phyloP scores from a whole-genome alignment of 2,888 invertebrate species.

The Lithophane leautieri region DNA sequence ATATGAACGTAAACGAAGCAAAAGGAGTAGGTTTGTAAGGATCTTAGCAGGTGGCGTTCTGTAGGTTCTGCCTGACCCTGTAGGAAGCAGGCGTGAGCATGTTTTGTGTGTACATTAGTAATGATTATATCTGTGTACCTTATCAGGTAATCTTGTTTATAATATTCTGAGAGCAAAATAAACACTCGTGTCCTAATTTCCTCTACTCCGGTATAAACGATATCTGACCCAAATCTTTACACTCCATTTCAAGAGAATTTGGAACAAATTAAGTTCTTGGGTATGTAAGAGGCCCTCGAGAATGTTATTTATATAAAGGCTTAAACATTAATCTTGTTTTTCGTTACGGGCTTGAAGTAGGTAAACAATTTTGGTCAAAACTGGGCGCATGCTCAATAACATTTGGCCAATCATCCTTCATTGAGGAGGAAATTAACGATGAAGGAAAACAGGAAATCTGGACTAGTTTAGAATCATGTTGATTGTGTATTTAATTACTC shows the following conservation, averaged over 20 bases:
- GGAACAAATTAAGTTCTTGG: slow-evolving; percentile 18
- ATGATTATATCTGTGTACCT: background rate
- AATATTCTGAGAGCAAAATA: slow-evolving; percentile 19
- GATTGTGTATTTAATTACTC: background rate
- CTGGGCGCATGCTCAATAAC: slow-evolving; percentile 8
- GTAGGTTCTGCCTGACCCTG: background rate
- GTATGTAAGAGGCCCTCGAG: background rate
- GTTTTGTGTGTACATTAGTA: background rate
- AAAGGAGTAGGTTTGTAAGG: too few relatives aligned
- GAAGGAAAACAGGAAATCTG: background rate
- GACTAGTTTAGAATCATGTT: background rate
- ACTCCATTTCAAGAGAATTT: slow-evolving; percentile 23
- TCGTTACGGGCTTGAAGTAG: background rate
- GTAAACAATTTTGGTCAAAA: slow-evolving; percentile 4
- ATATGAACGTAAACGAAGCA: too few relatives aligned
- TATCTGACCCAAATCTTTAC: slow-evolving; percentile 57
- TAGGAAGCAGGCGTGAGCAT: too few relatives aligned
- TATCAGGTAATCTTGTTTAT: slow-evolving; percentile 6
- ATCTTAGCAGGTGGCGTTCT: background rate
- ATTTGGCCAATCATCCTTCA: background rate
- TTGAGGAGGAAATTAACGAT: background rate
- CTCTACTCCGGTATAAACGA: slow-evolving; percentile 16
- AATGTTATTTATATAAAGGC: slow-evolving; percentile 28
- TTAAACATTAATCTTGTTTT: slow-evolving; percentile 13
- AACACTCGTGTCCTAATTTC: slow-evolving; percentile 34